Base-by-base conservation (phyloP, 2,113 vertebrate species). In the Arvicanthis niloticus region DNA sequence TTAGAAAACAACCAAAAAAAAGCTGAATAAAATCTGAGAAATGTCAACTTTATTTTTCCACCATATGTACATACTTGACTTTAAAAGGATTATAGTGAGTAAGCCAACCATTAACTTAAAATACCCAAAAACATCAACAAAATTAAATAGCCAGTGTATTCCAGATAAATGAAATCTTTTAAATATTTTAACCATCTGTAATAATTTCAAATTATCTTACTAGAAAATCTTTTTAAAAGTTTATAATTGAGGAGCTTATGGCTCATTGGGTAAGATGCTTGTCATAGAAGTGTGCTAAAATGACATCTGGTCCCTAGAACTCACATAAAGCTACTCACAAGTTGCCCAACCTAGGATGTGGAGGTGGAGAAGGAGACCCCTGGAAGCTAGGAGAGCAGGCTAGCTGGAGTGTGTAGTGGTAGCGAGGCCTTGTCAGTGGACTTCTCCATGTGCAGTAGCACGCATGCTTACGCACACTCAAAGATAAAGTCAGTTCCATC, bases 61-160 rank as follows among this genome's bases (percentile, higher is more conserved):
- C 26, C 80, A 82, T 77, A 37, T 78, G 24, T 75, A 90, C 31
- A 16, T 53, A 90, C 91, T 65, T 29, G 29, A 88, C 92, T 70
- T 87, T 65, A 82, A 95, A 93, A 96, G 93, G 51, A 72, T 76
- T 10, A 76, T 4, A 70, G 42, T 67, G 26, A 96, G 31, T 56
- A 82, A 34, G 22, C 76, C 34, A 56, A 48, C 81, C 53, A 88
- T 90, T 92, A 84, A 73, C 51, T 89, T 91, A n/a, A 29, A 88
- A 70, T 37, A 93, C 68, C 6, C 68, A 70, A 70, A 62, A 90
- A 91, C 91, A 87, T 45, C 34, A 95, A 56, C 37, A 82, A 91
- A 86, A 93, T 62, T 97, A 91, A 88, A 84, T 22, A 70, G 58
- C 85, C 77, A 76, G 60, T 89, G 89, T 60, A 94, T 76, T 91